Conservation (phyloP, 2,797 vertebrate species). For the Aphelocoma californica region DNA sequence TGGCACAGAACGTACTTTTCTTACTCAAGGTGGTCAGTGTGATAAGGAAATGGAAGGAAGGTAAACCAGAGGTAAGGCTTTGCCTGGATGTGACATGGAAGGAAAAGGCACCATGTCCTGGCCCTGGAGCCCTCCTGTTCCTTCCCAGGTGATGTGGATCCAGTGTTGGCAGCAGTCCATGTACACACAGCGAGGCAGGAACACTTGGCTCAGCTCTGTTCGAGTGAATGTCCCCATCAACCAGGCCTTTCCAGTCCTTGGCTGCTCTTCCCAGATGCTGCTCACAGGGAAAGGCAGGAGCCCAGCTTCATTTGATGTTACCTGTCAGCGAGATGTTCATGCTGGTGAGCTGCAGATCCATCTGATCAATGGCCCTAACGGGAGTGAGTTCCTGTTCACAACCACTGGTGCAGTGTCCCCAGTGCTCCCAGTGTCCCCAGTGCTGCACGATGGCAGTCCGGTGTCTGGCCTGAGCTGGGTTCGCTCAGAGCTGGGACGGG, state of each 20-base stretch:
- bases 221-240: not conserved
- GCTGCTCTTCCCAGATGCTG: not conserved
- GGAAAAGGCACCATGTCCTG: accelerated
- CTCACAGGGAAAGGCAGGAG: accelerated
- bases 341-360: not conserved
- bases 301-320: accelerated
- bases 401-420: accelerated
- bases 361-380: too few species aligned
- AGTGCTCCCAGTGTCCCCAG: not conserved
- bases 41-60: not conserved
- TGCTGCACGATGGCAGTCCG: not conserved
- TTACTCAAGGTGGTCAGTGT: not conserved
- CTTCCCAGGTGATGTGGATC: not conserved
- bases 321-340: not conserved
- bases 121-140: not conserved
- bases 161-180: accelerated
- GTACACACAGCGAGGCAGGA: not conserved
- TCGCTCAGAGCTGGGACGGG: not conserved
- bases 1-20: not conserved
- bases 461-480: not conserved
- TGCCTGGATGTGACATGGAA: not conserved
- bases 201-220: accelerated
- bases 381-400: accelerated
- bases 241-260: not conserved
- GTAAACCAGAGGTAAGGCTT: not conserved